Percentiles rank a stretch among this genome's conserved stretches.
Conservation (phyloP, 2,888 invertebrate genomes). For the Hypsopygia costalis region DNA sequence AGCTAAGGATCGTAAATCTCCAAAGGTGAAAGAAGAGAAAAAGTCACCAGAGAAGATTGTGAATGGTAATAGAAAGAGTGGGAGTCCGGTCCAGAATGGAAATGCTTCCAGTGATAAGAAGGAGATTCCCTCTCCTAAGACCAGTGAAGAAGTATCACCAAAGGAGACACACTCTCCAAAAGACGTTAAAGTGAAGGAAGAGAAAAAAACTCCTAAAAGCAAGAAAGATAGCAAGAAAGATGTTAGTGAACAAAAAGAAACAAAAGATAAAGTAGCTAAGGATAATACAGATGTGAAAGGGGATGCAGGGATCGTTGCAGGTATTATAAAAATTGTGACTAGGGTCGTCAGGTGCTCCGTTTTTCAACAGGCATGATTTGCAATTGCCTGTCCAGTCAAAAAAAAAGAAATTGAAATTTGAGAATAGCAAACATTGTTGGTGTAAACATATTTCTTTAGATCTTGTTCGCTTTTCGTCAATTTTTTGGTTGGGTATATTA, state of each 20-base stretch:
- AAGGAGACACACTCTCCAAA: too few species aligned
- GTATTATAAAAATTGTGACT: too few species aligned
- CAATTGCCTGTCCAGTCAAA: too few species aligned
- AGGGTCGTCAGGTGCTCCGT: too few species aligned
- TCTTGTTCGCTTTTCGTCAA: too few species aligned
- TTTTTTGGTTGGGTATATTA: too few species aligned
- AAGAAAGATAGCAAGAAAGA: constrained; percentile 10
- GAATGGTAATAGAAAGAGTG: constrained; percentile 1
- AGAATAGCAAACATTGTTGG: too few species aligned
- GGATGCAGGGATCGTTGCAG: constrained; percentile 28
- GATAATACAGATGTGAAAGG: constrained; percentile 19
- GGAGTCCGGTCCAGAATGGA: constrained; percentile 10
- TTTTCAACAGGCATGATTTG: too few species aligned
- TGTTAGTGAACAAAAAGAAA: constrained; percentile 14
- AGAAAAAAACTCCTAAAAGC: not conserved
- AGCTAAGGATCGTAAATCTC: constrained; percentile 14
- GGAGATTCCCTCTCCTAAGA: constrained; percentile 9
- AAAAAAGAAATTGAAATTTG: too few species aligned
- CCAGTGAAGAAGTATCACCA: not conserved
- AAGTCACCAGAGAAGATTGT: constrained; percentile 14
- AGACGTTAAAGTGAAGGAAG: too few species aligned
- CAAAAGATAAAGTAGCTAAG: too few species aligned
- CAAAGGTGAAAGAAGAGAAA: constrained; percentile 19
- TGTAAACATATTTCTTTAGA: too few species aligned
- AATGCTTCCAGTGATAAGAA: constrained; percentile 15